Conservation (phyloP, 2,888 invertebrate species). For the Apamea epomidion region DNA sequence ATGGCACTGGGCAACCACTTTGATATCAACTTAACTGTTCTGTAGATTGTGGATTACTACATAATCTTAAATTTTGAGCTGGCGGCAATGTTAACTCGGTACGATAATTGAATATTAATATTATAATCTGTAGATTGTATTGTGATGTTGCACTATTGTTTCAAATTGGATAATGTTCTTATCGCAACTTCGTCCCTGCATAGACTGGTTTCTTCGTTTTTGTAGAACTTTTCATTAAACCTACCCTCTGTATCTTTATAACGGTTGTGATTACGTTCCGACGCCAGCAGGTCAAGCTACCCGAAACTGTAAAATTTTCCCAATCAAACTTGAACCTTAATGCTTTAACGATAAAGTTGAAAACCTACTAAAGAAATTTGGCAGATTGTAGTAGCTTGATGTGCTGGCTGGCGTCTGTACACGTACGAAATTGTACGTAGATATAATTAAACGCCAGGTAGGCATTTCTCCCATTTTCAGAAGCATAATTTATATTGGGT, state of each 20-base stretch:
- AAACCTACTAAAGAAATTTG: too few species aligned
- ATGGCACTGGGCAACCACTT: too few species aligned
- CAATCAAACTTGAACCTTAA: too few species aligned
- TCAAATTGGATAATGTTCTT: constrained; percentile 8
- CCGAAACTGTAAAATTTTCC: too few species aligned
- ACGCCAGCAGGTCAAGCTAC: too few species aligned
- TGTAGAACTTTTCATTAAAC: not conserved
- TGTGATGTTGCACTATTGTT: constrained; percentile 8
- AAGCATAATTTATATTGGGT: not conserved
- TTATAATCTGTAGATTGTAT: constrained; percentile 23
- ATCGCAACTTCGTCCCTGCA: not conserved
- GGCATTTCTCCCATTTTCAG: not conserved
- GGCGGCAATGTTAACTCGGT: constrained; percentile 9
- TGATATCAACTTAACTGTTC: not conserved
- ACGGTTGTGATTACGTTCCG: not conserved
- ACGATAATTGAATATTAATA: constrained; percentile 33
- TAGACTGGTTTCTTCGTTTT: not conserved
- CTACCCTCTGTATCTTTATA: not conserved
- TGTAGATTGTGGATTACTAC: constrained; percentile 22
- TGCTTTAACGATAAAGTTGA: too few species aligned
- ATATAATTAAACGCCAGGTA: not conserved
- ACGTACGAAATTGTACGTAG: not conserved
- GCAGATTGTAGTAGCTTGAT: too few species aligned
- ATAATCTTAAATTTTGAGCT: constrained; percentile 27
- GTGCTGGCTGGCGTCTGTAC: too few species aligned